Base-by-base conservation (phyloP, 2,888 invertebrate genomes). In the Philereme transversata region DNA sequence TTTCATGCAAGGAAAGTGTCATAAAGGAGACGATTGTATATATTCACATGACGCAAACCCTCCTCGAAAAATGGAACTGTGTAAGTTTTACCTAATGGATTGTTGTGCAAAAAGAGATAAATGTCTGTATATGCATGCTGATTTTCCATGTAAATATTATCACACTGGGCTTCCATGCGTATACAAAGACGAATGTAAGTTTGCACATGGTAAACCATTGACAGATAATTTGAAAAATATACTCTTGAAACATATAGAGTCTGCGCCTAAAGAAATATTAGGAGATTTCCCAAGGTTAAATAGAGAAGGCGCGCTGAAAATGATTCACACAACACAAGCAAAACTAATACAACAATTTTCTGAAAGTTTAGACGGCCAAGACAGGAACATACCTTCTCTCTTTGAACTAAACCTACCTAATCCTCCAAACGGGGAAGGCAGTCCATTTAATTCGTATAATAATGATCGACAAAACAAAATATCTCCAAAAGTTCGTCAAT, bases 61-160 rank as follows among this genome's bases (percentile, higher is more conserved):
- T 48, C 96, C 96, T 0, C 95, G 97, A 72, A 98, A 98, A 91
- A 94, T 97, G 93, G 99, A 99, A 87, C 90, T 99, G 3, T 99
- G 99, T 88, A 99, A 99, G 90, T 99, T 98, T 90, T 99, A 99
- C 90, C 89, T 99, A 63, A 97, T 97, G 95, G 98, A 98, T 72
- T 97, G 97, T 84, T 99, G 99, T 91, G 96, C 97, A 56, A 99
- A 99, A 90, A 95, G 97, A 76, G 98, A 98, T 74, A 97, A 97
- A 87, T 99, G 99, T 91, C 94, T 97, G 22, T 99, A 98, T 82
- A 97, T 99, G 97, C 99, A 99, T 90, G 95, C 96, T 76, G 98
- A 99, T 85, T 99, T 98, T 86, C 99, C 99, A 11, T 99, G 99
- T 91, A 99, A 99, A 93, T 99, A 96, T 91, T 98, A 96, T 88